These are phyloP conservation scores for Prunella himalayana DNA, from an alignment of 2,113 vertebrate genomes.

Conservation along the genomic window DNA sequence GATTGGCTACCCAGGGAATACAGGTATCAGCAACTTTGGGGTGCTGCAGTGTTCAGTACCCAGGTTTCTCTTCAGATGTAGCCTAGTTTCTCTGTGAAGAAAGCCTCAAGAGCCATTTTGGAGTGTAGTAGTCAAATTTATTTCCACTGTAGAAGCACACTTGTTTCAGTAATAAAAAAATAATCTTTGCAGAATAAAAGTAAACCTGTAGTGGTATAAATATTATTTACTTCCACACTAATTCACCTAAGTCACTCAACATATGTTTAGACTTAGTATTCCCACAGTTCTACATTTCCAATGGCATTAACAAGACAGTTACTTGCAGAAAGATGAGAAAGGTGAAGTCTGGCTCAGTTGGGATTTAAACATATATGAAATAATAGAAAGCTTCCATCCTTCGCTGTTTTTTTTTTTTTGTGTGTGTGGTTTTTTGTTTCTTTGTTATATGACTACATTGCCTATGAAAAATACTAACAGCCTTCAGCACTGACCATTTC, in stretches of 20 bases:
- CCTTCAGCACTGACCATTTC: not conserved
- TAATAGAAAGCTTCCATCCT: not conserved
- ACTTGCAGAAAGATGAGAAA: not conserved
- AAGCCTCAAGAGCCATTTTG: not conserved
- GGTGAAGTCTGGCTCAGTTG: slow-evolving; percentile 2
- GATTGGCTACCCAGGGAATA: not conserved
- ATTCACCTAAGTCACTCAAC: slow-evolving; percentile 41
- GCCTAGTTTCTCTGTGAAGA: not conserved
- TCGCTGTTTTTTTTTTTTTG: not conserved
- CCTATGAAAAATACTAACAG: not conserved
- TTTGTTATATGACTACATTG: not conserved
- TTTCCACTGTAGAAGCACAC: slow-evolving; percentile 68
- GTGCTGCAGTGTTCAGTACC: not conserved
- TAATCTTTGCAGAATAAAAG: slow-evolving; percentile 72
- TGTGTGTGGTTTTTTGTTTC: not conserved
- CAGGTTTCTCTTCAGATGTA: not conserved
- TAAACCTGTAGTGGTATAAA: slow-evolving; percentile 68
- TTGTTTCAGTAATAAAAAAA: slow-evolving; percentile 75
- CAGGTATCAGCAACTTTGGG: not conserved
- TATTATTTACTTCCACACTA: slow-evolving; percentile 63
- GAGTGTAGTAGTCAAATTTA: slow-evolving; percentile 52
- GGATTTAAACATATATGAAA: not conserved
- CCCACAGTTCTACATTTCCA: slow-evolving; percentile 40
- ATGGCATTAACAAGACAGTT: slow-evolving; percentile 12
- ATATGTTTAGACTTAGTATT: slow-evolving; percentile 34